Conservation (phyloP, 2,113 vertebrate species). For the Spea bombifrons region DNA sequence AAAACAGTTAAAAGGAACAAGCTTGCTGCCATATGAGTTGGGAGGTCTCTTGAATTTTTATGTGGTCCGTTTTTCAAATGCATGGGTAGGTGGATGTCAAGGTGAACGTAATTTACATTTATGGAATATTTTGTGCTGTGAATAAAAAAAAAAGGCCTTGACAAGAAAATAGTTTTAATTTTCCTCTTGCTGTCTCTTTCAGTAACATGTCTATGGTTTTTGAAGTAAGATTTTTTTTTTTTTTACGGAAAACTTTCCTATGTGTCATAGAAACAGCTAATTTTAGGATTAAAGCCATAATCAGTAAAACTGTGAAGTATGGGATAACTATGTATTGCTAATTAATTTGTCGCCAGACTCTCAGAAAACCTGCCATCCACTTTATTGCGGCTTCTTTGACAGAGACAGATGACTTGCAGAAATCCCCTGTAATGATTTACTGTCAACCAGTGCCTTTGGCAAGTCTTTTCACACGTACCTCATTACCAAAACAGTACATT, state of each 20-base stretch:
- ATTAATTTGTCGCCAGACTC: neutral
- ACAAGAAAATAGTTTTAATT: neutral
- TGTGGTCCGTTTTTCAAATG: too few relatives aligned
- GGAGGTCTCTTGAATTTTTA: too few relatives aligned
- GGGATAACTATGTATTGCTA: neutral
- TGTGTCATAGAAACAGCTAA: conserved; percentile 3
- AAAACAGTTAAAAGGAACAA: too few relatives aligned
- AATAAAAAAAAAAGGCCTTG: too few relatives aligned
- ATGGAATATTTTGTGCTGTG: too few relatives aligned
- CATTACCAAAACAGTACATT: too few relatives aligned
- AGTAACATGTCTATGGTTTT: neutral
- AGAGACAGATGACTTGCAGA: neutral
- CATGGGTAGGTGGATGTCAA: too few relatives aligned
- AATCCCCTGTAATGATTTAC: too few relatives aligned
- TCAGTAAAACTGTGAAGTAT: neutral
- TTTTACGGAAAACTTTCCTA: neutral
- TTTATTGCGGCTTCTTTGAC: neutral
- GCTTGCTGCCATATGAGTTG: too few relatives aligned
- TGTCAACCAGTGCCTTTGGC: too few relatives aligned
- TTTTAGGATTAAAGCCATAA: neutral
- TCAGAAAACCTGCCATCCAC: neutral
- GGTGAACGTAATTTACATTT: too few relatives aligned
- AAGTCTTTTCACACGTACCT: too few relatives aligned
- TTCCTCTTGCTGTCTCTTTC: neutral
- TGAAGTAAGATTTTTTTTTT: neutral